phyloP scores from a whole-genome alignment of 2,888 invertebrate species.

The Trisateles emortualis region DNA sequence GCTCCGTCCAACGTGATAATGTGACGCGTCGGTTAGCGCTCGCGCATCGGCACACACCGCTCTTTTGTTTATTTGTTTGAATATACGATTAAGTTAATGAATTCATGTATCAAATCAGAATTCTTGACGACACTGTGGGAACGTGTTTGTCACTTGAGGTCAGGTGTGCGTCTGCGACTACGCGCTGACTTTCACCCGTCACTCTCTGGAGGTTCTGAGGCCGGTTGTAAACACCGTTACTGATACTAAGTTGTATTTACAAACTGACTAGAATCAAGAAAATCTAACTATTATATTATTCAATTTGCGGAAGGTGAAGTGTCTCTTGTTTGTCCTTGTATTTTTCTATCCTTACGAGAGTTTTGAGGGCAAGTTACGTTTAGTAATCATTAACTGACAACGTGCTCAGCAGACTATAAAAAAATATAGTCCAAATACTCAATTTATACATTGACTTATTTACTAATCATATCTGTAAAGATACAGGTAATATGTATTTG shows the following conservation, averaged over 20 bases:
- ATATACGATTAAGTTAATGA: conserved; percentile 56
- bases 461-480: conserved; percentile 39
- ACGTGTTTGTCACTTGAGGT: conserved; percentile 72
- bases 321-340: conserved; percentile 11
- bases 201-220: conserved; percentile 69
- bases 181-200: conserved; percentile 79
- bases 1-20: conserved; percentile 63
- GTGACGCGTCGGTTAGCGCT: conserved; percentile 59
- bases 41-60: conserved; percentile 55
- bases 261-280: conserved; percentile 56
- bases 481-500: conserved; percentile 22
- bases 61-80: conserved; percentile 77
- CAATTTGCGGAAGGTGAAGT: conserved; percentile 26
- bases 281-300: conserved; percentile 37
- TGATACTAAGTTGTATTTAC: conserved; percentile 74
- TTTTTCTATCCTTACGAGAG: not conserved
- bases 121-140: conserved; percentile 39
- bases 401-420: conserved; percentile 20
- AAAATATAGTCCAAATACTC: conserved; percentile 16
- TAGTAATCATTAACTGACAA: not conserved
- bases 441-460: conserved; percentile 44
- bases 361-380: not conserved
- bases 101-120: conserved; percentile 57
- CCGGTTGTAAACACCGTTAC: conserved; percentile 78
- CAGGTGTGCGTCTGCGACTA: conserved; percentile 72